Conservation (phyloP, 2,113 vertebrate genomes). For the Zingel zingel region DNA sequence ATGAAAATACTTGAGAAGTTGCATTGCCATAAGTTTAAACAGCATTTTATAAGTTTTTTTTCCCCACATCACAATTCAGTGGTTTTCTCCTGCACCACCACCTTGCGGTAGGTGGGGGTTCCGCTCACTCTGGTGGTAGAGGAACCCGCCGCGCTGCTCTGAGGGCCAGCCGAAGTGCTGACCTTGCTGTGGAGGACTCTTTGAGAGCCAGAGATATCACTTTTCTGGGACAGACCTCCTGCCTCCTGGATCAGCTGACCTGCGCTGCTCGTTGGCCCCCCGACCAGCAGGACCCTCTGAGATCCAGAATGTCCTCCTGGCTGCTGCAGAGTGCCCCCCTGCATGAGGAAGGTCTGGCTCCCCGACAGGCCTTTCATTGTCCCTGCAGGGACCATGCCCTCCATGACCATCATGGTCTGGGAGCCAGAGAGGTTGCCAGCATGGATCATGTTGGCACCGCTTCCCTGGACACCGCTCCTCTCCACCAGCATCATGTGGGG, state of each 20-base stretch:
- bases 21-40: background rate
- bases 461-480: background rate
- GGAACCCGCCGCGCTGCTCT: constrained; percentile 6
- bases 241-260: constrained; percentile 37
- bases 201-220: constrained; percentile 37
- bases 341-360: constrained; percentile 31
- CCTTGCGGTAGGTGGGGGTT: constrained; percentile 13
- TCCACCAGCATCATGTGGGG: constrained; percentile 52
- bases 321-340: constrained; percentile 47
- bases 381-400: constrained; percentile 55
- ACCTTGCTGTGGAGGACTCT: constrained; percentile 42
- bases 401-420: constrained; percentile 73
- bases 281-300: constrained; percentile 62
- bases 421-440: constrained; percentile 66
- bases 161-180: constrained; percentile 20
- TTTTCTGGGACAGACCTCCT: constrained; percentile 35
- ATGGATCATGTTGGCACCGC: constrained; percentile 50
- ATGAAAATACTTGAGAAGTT: background rate
- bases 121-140: constrained; percentile 35
- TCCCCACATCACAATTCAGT: constrained; percentile 1
- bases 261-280: constrained; percentile 39
- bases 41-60: background rate
- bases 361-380: constrained; percentile 59
- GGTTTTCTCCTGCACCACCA: constrained; percentile 35
- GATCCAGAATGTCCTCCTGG: constrained; percentile 49